Evolutionary conservation across 2,113 vertebrate species (phyloP), one percentile per base, ranked within the genome.

Genomic region (Euleptes europaea): DNA sequence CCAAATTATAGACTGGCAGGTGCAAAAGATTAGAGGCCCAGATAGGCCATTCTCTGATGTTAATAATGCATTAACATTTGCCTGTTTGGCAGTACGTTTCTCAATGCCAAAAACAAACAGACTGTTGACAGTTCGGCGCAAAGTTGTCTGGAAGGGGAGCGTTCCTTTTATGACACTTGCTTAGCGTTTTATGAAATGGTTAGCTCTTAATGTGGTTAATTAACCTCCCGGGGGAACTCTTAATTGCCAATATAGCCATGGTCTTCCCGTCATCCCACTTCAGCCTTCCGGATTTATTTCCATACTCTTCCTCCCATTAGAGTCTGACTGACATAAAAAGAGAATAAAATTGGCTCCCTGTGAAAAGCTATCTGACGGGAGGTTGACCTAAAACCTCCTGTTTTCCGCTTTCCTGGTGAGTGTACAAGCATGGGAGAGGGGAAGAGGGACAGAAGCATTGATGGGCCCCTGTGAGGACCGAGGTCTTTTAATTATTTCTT

Each of bases 211-310:
- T 87, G 49, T 88, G 71, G 57, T 71, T 94, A 94, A 94, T 96
- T 94, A 93, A 90, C 91, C 87, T 92, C 92, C 90, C 88, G 74
- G 91, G 77, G 90, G 78, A 92, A 84, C 13, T 47, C 79, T 90
- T 93, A 92, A 94, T 94, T 94, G 88, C 75, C 0, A 2, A 78
- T 90, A 84, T 88, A 92, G 91, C 89, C 33, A 0, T 49, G 28
- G 80, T 88, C 60, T 92, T 85, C 90, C 91, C 40, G n/a, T 88
- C 77, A 78, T 57, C n/a, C 85, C 35, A 74, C 76, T 80, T 84
- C 92, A 94, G 84, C 84, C 86, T 92, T 95, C 84, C 11, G 2
- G 83, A 83, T 94, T 85, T 85, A 42, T 91, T 95, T 93, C n/a
- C 75, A 23, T 90, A 54, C 40, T 80, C 80, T 88, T 80, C 71